Evolutionary conservation across 2,113 vertebrate species (phyloP), one percentile per base, ranked within the genome.

Genomic region (Hippocampus guttulatus): DNA sequence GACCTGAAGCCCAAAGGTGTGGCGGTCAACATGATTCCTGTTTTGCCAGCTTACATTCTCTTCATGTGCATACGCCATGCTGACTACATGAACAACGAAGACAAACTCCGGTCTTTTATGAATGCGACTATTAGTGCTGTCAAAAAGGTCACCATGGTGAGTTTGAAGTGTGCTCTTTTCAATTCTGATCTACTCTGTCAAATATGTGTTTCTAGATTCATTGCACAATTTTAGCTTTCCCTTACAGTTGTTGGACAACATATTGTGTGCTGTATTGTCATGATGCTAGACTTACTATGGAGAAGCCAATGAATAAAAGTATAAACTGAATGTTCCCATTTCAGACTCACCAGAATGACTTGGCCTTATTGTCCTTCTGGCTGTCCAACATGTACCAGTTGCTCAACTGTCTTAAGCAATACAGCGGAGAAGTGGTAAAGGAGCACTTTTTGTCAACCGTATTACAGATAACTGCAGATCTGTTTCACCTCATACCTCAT

Each of bases 321-420:
- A 15, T 14, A 21, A n/a, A 12, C 5, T 38, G 7, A 9, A 16
- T 62, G 27, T 52, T 81, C 10, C 1, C n/a, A 45, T 91, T 91
- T 76, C 78, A 98, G 96, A 91, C 91, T 64, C 89, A 95, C 67
- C 83, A 87, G 64, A 95, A 96, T 86, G 94, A 96, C 85, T 94
- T 96, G 85, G 96, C 96, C 83, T 85, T 94, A 81, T 68, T 99
- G 80, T 98, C 95, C 1, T 98, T 99, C 74, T 99, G 97, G 96
- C 94, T 99, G 62, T 96, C 96, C 49, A 99, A 98, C 77, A 94
- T 92, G 0, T 95, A 92, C 8, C 93, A 95, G 82, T 93, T 99
- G 80, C 95, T 99, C 70, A 99, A 98, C 86, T 97, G 95, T 83
- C 86, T 99, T 85, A 99, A 97, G 87, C 97, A 99, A 74, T 99